Evolutionary conservation across 2,888 invertebrate genomes (phyloP).

Genomic region (Chaetoderma sp.): DNA sequence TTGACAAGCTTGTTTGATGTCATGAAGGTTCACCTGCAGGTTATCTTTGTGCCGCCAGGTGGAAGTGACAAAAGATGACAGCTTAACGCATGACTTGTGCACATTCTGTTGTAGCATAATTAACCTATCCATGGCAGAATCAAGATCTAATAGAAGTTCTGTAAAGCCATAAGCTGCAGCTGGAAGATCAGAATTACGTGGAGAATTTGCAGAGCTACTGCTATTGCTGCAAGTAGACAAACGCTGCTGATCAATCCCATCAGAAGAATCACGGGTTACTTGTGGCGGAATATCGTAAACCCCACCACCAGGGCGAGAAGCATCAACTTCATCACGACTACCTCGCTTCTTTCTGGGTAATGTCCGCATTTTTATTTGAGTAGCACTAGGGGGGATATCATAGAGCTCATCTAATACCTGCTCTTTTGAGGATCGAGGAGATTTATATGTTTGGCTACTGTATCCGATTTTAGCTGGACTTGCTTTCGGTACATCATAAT

Average conservation of each 20-base stretch:
- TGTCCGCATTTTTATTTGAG: constrained; percentile 36
- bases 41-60: constrained; percentile 84
- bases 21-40: constrained; percentile 82
- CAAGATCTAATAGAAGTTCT: constrained; percentile 79
- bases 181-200: constrained; percentile 47
- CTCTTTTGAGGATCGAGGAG: constrained; percentile 34
- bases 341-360: constrained; percentile 1
- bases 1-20: constrained; percentile 84
- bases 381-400: constrained; percentile 62
- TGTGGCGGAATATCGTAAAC: constrained; percentile 70
- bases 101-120: constrained; percentile 84
- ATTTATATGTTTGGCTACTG: background rate
- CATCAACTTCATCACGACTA: constrained; percentile 30
- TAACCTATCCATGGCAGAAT: constrained; percentile 81
- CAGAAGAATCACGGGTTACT: constrained; percentile 67
- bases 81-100: constrained; percentile 82
- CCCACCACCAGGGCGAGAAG: constrained; percentile 29
- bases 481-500: constrained; percentile 48
- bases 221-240: constrained; percentile 57
- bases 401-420: constrained; percentile 64
- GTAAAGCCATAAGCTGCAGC: constrained; percentile 50
- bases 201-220: no score
- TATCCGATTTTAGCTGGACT: constrained; percentile 10
- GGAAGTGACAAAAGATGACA: constrained; percentile 80
- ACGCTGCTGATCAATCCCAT: constrained; percentile 54